These are phyloP conservation scores for Cephus pygmeus DNA, from an alignment of 2,888 invertebrate species.

Conservation along the genomic window DNA sequence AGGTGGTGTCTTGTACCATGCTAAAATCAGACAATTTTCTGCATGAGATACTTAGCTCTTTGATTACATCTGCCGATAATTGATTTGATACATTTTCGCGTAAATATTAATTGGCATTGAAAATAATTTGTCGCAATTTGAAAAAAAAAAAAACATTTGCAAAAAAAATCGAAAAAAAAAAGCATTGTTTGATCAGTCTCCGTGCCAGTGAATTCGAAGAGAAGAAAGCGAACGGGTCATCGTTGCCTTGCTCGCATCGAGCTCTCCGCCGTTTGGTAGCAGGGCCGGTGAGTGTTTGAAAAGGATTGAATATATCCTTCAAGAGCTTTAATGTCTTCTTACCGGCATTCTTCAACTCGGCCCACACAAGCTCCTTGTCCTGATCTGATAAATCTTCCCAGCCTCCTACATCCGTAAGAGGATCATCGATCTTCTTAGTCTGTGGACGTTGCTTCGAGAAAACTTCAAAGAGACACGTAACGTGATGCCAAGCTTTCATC, in stretches of 20 bases:
- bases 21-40: background rate
- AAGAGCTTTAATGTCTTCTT: slow-evolving; percentile 13
- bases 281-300: background rate
- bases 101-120: background rate
- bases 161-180: background rate
- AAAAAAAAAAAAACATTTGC: background rate
- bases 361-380: slow-evolving; percentile 75
- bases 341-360: slow-evolving; percentile 72
- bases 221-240: background rate
- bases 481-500: slow-evolving; percentile 89
- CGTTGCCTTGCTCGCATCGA: background rate
- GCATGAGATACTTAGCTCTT: background rate
- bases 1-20: background rate
- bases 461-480: slow-evolving; percentile 82
- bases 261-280: background rate
- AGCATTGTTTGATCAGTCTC: background rate
- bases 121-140: background rate
- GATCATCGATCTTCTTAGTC: slow-evolving; percentile 83
- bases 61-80: background rate
- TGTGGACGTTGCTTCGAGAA: slow-evolving; percentile 82
- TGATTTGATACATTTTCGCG: background rate
- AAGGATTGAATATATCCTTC: background rate
- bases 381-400: slow-evolving; percentile 76
- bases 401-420: slow-evolving; percentile 81
- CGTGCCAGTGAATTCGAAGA: background rate